Evolutionary conservation across 2,113 vertebrate species (phyloP).

Genomic region (Salvator merianae): DNA sequence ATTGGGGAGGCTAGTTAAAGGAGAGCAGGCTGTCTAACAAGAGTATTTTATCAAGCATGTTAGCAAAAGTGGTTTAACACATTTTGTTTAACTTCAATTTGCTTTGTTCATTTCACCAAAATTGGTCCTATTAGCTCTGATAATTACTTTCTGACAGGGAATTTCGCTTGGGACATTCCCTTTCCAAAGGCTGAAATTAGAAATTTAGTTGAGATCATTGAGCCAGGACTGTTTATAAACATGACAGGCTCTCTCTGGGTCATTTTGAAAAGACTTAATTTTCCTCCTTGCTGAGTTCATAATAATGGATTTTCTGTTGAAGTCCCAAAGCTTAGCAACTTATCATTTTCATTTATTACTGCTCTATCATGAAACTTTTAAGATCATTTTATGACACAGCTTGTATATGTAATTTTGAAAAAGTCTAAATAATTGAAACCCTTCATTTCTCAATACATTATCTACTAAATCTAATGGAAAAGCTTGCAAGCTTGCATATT

Average conservation of each 20-base stretch:
- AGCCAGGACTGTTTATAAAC: conserved; percentile 65
- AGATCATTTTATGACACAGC: conserved; percentile 3
- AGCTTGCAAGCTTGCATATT: neutral
- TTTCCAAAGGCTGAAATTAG: conserved; percentile 45
- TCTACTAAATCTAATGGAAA: conserved; percentile 17
- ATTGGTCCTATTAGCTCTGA: conserved; percentile 47
- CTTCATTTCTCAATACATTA: conserved; percentile 18
- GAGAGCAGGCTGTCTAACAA: neutral
- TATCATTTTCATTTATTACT: conserved; percentile 38
- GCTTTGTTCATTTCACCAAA: conserved; percentile 61
- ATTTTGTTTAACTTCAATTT: conserved; percentile 60
- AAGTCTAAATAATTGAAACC: conserved; percentile 26
- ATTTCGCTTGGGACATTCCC: conserved; percentile 62
- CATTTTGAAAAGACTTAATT: conserved; percentile 55
- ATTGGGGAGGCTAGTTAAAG: neutral
- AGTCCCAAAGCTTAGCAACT: conserved; percentile 25
- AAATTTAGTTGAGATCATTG: conserved; percentile 56
- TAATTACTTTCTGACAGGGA: conserved; percentile 68
- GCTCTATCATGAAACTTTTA: neutral
- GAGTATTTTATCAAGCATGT: conserved; percentile 16
- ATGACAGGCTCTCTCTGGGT: conserved; percentile 54
- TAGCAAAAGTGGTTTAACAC: conserved; percentile 29
- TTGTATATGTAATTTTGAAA: conserved; percentile 13
- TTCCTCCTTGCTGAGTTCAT: conserved; percentile 26
- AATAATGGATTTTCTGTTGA: conserved; percentile 27